A percentile compares a stretch with the other conserved stretches of the same genome.
These are phyloP conservation scores for Gephyroberyx darwinii DNA, from an alignment of 2,797 vertebrate species.

Conservation along the genomic window DNA sequence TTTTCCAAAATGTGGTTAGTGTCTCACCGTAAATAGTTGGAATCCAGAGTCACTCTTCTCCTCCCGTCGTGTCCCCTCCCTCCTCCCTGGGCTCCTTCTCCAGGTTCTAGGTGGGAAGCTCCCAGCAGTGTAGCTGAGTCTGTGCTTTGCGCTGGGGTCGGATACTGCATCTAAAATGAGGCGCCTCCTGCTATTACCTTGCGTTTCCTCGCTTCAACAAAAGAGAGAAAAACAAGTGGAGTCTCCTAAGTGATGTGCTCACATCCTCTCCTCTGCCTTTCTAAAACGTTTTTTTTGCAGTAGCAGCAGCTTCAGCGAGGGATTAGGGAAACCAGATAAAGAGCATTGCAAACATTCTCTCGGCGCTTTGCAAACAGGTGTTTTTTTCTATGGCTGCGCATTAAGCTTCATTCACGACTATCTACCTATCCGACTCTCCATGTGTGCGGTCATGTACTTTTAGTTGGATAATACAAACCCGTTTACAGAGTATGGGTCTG, in stretches of 20 bases:
- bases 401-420: constrained; percentile 45
- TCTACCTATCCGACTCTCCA: constrained; percentile 27
- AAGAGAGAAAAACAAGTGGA: constrained; percentile 29
- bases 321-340: constrained; percentile 27
- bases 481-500: constrained; percentile 14
- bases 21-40: constrained; percentile 18
- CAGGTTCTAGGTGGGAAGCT: constrained; percentile 66
- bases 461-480: constrained; percentile 41
- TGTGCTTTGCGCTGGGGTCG: constrained; percentile 46
- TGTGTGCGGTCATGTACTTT: constrained; percentile 52
- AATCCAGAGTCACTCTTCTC: background rate
- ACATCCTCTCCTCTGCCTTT: constrained; percentile 13
- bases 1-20: constrained; percentile 18
- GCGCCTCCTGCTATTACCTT: constrained; percentile 34
- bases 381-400: constrained; percentile 58
- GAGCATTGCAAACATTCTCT: constrained; percentile 18
- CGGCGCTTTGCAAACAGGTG: constrained; percentile 78
- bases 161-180: constrained; percentile 61
- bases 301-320: constrained; percentile 22
- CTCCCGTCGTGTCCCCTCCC: constrained; percentile 18
- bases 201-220: constrained; percentile 29
- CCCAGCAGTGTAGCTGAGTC: constrained; percentile 54
- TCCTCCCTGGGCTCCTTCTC: constrained; percentile 42
- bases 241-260: constrained; percentile 34
- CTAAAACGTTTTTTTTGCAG: constrained; percentile 3